Base-by-base conservation (phyloP, 1,140 invertebrate genomes). In the Lordiphosa stackelbergi region DNA sequence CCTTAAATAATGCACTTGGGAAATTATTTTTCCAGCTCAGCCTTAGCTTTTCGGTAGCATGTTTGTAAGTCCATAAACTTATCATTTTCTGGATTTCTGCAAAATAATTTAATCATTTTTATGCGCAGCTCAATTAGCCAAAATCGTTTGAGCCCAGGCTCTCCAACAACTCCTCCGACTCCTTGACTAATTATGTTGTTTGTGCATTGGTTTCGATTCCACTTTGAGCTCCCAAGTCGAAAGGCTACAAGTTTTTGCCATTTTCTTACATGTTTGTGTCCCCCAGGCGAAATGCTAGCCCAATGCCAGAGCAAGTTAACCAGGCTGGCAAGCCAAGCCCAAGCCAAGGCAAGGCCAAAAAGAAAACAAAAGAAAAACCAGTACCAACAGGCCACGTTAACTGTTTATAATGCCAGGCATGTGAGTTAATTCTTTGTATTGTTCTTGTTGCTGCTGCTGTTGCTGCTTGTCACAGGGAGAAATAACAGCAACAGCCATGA, bases 341-440 rank as follows among this genome's bases (percentile, higher is more conserved):
- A 42, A 28, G 41, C 7, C 46, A 38, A 52, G 22, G 3, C 43
- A 53, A 51, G 22, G 19, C 42, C 9, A 34, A 4, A 4, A 41
- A 34, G 38, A 13, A 9, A 34, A 37, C 24, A 45, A 53, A 13
- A 12, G 48, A 43, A 62, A 71, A 72, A 42, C 47, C 41, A 53
- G 48, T 48, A 7, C 43, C 43, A 46, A 46, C 22, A 59, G 42
- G 54, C 54, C 19, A 43, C 60, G 66, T 72, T 81, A 81, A 31
- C 28, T 81, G 71, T 83, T 81, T 83, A 83, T 81, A 69, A 83
- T 81, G 75, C 77, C 71, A 65, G 62, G 77, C 75, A 83, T 83
- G 75, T 79, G 75, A 81, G 75, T 71, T 81, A 75, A 79, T 79
- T 81, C 71, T 55, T 61, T 47, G 66, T 55, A 74, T 68, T 74